phyloP scores from a whole-genome alignment of 1,140 invertebrate genomes.

The Vanessa atalanta region DNA sequence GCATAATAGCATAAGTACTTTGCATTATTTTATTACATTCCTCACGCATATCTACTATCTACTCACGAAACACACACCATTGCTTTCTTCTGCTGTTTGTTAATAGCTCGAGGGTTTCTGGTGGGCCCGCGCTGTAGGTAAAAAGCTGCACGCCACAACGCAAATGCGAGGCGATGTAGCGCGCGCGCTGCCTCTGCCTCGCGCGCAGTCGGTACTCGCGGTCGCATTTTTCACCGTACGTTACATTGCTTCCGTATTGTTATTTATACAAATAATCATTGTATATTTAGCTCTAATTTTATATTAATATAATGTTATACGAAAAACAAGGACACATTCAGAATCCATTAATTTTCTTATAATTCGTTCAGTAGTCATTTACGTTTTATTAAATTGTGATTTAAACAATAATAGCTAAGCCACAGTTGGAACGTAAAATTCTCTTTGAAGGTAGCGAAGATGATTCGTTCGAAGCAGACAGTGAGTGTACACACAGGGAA shows the following conservation, averaged over 20 bases:
- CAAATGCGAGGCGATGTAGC: conserved; percentile 71
- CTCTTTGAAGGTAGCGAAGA: conserved; percentile 12
- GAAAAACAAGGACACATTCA: no score
- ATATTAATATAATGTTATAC: no score
- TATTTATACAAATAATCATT: neutral
- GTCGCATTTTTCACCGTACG: conserved; percentile 49
- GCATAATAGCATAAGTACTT: neutral
- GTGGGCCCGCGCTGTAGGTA: conserved; percentile 61
- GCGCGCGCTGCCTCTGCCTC: conserved; percentile 67
- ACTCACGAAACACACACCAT: conserved; percentile 36
- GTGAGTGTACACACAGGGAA: conserved; percentile 5
- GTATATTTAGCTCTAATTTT: no score
- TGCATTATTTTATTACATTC: neutral
- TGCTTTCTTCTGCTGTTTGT: conserved; percentile 21
- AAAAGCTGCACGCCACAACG: conserved; percentile 72
- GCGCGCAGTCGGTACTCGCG: conserved; percentile 40
- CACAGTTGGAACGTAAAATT: neutral
- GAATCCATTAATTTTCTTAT: no score
- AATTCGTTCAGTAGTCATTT: no score
- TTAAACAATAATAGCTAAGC: neutral
- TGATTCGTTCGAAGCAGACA: conserved; percentile 24
- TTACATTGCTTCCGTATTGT: neutral
- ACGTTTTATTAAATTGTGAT: no score
- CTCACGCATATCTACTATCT: neutral
- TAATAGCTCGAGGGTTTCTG: neutral